A percentile compares a stretch with the other conserved stretches of the same genome.
phyloP scores from a whole-genome alignment of 2,888 invertebrate species.

The Heliconius ismenius region DNA sequence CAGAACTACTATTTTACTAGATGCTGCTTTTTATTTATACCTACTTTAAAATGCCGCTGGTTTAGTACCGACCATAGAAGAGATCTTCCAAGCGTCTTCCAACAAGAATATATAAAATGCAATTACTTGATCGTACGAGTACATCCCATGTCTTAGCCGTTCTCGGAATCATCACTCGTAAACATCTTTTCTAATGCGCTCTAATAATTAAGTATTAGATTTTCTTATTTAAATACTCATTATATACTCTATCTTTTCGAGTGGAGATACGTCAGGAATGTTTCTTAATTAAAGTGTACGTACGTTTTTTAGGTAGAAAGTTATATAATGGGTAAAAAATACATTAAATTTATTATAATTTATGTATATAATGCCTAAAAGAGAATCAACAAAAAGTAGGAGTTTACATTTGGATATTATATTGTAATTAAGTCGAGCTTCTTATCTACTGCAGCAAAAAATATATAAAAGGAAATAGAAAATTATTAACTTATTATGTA shows the following conservation, averaged over 20 bases:
- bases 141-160: conserved; percentile 22
- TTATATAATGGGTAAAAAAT: neutral
- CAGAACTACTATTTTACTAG: too few species aligned
- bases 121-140: conserved; percentile 33
- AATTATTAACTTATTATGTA: neutral
- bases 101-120: conserved; percentile 40
- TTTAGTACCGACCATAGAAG: neutral
- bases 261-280: conserved; percentile 14
- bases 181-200: conserved; percentile 39
- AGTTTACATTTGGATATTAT: neutral
- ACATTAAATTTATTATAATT: neutral
- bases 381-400: neutral
- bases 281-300: conserved; percentile 5
- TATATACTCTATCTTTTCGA: conserved; percentile 8
- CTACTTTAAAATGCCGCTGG: neutral
- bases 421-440: neutral
- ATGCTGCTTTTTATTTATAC: neutral
- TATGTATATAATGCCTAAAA: neutral
- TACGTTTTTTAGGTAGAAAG: neutral
- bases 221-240: conserved; percentile 27
- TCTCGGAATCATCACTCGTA: conserved; percentile 30
- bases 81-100: conserved; percentile 12
- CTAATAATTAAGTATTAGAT: conserved; percentile 35
- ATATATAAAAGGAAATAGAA: neutral
- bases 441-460: neutral